Percentiles rank a stretch among this genome's conserved stretches.
phyloP scores from a whole-genome alignment of 2,888 invertebrate genomes.

The Atethmia centrago region DNA sequence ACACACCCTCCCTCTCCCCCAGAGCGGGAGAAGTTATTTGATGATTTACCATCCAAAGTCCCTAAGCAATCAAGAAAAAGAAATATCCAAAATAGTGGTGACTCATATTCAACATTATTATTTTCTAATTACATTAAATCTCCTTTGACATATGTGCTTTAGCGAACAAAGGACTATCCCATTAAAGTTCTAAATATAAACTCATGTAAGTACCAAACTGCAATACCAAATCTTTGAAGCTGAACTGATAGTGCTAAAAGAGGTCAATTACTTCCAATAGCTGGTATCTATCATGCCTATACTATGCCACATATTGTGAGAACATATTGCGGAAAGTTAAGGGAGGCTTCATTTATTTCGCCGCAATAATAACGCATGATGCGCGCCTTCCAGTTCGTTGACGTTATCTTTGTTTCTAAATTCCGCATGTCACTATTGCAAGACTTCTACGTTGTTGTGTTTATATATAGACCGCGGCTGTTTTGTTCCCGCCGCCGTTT shows the following conservation, averaged over 20 bases:
- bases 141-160: background rate
- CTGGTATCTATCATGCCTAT: background rate
- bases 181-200: slow-evolving; percentile 49
- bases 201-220: background rate
- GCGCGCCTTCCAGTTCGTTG: slow-evolving; percentile 73
- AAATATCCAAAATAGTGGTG: slow-evolving; percentile 13
- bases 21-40: no score
- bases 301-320: background rate
- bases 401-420: slow-evolving; percentile 80
- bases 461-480: slow-evolving; percentile 78
- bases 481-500: slow-evolving; percentile 74
- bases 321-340: background rate
- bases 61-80: background rate
- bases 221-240: background rate
- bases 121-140: background rate
- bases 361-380: slow-evolving; percentile 58
- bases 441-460: slow-evolving; percentile 75
- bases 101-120: background rate
- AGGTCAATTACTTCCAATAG: slow-evolving; percentile 7
- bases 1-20: no score
- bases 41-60: no score
- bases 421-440: slow-evolving; percentile 70
- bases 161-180: slow-evolving; percentile 22
- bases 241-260: slow-evolving; percentile 22
- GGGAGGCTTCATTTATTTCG: slow-evolving; percentile 34